Percentiles rank a stretch among this genome's conserved stretches.
These are phyloP conservation scores for Euwallacea fornicatus DNA, from an alignment of 1,140 invertebrate genomes.

Conservation along the genomic window DNA sequence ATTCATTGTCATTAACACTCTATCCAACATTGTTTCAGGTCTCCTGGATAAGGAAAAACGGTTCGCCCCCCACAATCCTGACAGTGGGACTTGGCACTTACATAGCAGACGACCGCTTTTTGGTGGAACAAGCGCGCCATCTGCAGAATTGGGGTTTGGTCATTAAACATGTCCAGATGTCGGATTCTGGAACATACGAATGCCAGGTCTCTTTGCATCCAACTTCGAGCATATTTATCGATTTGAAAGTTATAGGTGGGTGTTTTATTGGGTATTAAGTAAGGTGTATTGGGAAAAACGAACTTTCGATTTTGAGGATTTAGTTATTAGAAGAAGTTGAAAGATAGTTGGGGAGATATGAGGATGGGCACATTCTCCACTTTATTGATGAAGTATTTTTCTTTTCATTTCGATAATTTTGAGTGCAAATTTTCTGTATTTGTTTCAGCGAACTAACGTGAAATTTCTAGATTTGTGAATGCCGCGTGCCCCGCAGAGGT, in stretches of 20 bases:
- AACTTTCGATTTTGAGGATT: no score
- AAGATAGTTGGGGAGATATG: no score
- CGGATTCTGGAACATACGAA: slow-evolving; percentile 81
- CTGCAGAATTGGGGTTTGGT: slow-evolving; percentile 83
- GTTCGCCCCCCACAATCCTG: slow-evolving; percentile 66
- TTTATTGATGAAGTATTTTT: no score
- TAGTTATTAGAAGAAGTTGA: no score
- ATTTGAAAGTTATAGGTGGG: slow-evolving; percentile 83
- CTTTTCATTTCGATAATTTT: no score
- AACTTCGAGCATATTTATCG: slow-evolving; percentile 79
- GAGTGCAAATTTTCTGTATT: no score
- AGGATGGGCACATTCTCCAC: no score
- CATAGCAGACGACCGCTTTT: slow-evolving; percentile 71
- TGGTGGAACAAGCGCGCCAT: slow-evolving; percentile 74
- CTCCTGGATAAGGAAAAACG: slow-evolving; percentile 67
- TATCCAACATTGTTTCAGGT: slow-evolving; percentile 57
- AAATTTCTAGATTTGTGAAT: no score
- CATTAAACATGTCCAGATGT: slow-evolving; percentile 78
- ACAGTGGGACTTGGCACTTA: slow-evolving; percentile 72
- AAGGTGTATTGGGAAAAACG: no score
- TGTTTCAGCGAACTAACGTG: no score
- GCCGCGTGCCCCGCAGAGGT: no score
- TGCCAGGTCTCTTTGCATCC: slow-evolving; percentile 88
- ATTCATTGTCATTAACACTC: slow-evolving; percentile 23
- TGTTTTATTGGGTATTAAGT: slow-evolving; percentile 3